Conservation (phyloP, 1,140 invertebrate genomes). For the Eubasilissa regina region DNA sequence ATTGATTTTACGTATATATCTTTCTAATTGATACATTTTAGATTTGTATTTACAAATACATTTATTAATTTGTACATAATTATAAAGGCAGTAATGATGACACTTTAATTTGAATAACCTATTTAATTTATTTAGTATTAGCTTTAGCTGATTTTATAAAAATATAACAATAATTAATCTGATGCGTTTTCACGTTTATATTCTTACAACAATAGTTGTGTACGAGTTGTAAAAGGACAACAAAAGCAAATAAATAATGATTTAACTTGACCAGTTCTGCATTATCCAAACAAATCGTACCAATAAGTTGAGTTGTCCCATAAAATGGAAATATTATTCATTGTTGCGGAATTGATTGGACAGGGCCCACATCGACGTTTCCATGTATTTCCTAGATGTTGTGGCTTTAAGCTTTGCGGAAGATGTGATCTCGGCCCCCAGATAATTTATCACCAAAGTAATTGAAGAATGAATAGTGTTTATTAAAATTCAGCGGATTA, state of each 20-base stretch:
- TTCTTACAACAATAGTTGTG: too few relatives aligned
- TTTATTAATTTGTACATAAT: too few relatives aligned
- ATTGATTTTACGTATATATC: too few relatives aligned
- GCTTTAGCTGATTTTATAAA: too few relatives aligned
- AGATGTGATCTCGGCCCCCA: background rate
- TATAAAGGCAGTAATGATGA: too few relatives aligned
- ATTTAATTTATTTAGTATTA: too few relatives aligned
- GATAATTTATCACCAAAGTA: background rate
- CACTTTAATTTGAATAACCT: too few relatives aligned
- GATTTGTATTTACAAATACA: too few relatives aligned
- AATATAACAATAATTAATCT: too few relatives aligned
- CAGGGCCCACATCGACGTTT: slow-evolving; percentile 25
- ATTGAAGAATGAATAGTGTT: background rate
- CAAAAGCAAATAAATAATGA: background rate
- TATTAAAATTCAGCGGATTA: background rate
- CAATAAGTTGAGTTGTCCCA: slow-evolving; percentile 23
- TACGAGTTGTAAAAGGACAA: too few relatives aligned
- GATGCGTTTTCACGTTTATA: too few relatives aligned
- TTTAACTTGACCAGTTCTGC: background rate
- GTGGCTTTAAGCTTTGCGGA: background rate
- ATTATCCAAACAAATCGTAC: slow-evolving; percentile 29
- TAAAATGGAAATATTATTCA: slow-evolving; percentile 38
- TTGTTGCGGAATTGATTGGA: slow-evolving; percentile 17
- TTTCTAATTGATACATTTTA: too few relatives aligned
- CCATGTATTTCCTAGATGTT: background rate